Evolutionary conservation across 2,797 vertebrate genomes (phyloP).

Genomic region (Ispidina lecontei): DNA sequence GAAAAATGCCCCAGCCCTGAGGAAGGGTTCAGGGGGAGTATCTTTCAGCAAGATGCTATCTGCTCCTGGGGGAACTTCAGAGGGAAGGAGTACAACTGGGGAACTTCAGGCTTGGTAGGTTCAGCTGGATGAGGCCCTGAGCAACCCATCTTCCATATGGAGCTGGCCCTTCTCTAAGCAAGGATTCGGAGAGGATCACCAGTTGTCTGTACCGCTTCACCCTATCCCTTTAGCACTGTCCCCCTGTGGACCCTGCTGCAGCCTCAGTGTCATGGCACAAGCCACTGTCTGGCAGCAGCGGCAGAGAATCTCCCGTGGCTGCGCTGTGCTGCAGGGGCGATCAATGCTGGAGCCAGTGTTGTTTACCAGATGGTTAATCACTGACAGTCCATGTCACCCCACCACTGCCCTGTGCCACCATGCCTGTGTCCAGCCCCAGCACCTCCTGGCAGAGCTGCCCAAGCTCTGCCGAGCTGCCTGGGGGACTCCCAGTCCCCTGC

Average conservation of each 20-base stretch:
- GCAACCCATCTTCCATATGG: not conserved
- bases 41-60: fast-evolving
- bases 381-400: not conserved
- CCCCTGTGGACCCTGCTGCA: fast-evolving
- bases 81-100: fast-evolving
- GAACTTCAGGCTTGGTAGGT: not conserved
- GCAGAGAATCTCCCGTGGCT: not conserved
- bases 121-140: not conserved
- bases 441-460: not conserved
- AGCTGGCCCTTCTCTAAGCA: not conserved
- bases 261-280: not conserved
- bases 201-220: not conserved
- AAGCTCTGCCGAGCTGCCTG: fast-evolving
- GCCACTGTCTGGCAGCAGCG: not conserved
- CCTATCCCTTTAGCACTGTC: not conserved
- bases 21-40: not conserved
- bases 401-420: not conserved
- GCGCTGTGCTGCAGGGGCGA: not conserved
- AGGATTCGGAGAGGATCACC: not conserved
- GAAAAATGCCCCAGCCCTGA: not conserved
- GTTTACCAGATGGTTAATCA: not conserved
- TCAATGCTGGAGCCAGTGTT: fast-evolving
- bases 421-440: not conserved
- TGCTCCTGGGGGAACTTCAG: fast-evolving
- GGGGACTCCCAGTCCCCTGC: not conserved